Percentiles rank a stretch among this genome's conserved stretches.
phyloP scores from a whole-genome alignment of 2,113 vertebrate genomes.

The Pyxicephalus adspersus region DNA sequence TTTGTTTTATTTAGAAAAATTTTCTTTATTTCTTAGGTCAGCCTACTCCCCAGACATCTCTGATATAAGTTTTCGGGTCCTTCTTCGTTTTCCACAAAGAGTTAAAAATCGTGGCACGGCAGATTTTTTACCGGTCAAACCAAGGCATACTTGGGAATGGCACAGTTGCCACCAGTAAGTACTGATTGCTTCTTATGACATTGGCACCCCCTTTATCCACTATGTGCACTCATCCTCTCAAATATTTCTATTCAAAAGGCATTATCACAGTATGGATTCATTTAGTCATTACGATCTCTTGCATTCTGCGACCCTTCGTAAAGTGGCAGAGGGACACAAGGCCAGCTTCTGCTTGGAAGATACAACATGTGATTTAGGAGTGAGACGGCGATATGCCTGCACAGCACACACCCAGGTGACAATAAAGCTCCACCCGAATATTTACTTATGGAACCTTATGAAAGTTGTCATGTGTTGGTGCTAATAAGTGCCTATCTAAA shows the following conservation, averaged over 20 bases:
- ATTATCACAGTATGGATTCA: constrained; percentile 83
- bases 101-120: constrained; percentile 81
- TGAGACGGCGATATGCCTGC: constrained; percentile 76
- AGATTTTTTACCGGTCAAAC: constrained; percentile 79
- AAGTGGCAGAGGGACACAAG: constrained; percentile 81
- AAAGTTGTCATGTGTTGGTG: no score
- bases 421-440: background rate
- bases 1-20: background rate
- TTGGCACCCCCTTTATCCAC: background rate
- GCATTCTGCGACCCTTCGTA: constrained; percentile 67
- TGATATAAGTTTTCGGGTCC: constrained; percentile 74
- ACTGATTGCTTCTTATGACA: background rate
- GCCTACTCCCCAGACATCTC: constrained; percentile 69
- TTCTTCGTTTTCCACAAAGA: constrained; percentile 79
- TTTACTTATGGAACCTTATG: no score
- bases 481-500: no score
- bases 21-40: constrained; percentile 67
- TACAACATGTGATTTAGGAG: constrained; percentile 75
- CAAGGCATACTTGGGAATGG: constrained; percentile 80
- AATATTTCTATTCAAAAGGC: constrained; percentile 60
- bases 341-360: constrained; percentile 85
- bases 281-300: constrained; percentile 81
- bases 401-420: constrained; percentile 80
- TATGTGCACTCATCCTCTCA: background rate
- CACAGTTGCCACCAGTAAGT: constrained; percentile 82